phyloP scores from a whole-genome alignment of 2,797 vertebrate species.

The Rhabdophis nuchalis region DNA sequence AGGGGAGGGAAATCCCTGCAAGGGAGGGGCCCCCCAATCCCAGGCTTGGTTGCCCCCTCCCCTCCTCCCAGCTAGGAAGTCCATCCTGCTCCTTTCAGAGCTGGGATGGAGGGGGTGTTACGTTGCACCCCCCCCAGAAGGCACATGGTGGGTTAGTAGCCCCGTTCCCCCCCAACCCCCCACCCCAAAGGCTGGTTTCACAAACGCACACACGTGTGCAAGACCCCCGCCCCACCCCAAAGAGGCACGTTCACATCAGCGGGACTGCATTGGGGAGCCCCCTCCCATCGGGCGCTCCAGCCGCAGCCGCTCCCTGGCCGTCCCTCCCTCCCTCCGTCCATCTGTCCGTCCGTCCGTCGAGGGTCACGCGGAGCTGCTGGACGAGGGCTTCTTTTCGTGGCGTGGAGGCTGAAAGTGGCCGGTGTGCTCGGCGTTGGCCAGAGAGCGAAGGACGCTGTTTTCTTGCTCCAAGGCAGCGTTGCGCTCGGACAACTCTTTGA shows the following conservation, averaged over 20 bases:
- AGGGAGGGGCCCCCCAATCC: neutral
- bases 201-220: neutral
- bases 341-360: neutral
- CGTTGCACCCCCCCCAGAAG: conserved; percentile 7
- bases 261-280: neutral
- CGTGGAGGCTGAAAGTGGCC: conserved; percentile 45
- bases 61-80: no score
- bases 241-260: conserved; percentile 1
- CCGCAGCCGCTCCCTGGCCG: neutral
- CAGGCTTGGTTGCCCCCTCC: neutral
- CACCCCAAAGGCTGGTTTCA: neutral
- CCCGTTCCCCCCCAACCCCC: neutral
- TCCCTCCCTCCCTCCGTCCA: neutral
- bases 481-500: conserved; percentile 77
- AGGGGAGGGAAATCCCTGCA: no score
- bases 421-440: conserved; percentile 66
- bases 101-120: neutral
- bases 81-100: neutral
- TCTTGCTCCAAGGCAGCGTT: conserved; percentile 80
- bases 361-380: conserved; percentile 51
- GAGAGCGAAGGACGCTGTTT: conserved; percentile 75
- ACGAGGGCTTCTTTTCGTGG: conserved; percentile 33
- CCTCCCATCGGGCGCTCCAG: no score
- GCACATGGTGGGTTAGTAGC: conserved; percentile 25
- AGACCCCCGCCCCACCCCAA: neutral